Percentiles rank a stretch among this genome's conserved stretches.
Conservation (phyloP, 2,888 invertebrate species). For the Orthosia cruda region DNA sequence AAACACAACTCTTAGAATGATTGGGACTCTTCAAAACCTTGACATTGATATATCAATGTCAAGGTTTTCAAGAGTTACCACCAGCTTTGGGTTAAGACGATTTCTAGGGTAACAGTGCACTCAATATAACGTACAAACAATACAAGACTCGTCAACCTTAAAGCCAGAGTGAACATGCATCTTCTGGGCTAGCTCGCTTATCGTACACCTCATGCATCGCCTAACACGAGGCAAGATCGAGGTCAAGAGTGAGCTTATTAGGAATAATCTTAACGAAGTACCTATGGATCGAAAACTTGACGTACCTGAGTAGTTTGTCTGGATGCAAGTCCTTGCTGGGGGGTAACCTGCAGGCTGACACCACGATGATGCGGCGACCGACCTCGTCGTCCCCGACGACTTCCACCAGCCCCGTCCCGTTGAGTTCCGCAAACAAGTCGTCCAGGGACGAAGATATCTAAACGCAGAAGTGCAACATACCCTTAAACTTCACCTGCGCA, state of each 20-base stretch:
- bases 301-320: slow-evolving; percentile 85
- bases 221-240: too few relatives aligned
- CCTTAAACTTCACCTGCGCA: background rate
- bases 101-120: background rate
- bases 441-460: slow-evolving; percentile 82
- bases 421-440: slow-evolving; percentile 81
- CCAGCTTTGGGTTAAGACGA: background rate
- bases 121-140: too few relatives aligned
- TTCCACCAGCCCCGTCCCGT: slow-evolving; percentile 88
- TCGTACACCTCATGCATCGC: too few relatives aligned
- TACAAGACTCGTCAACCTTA: too few relatives aligned
- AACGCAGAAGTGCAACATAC: slow-evolving; percentile 14
- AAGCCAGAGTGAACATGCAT: too few relatives aligned
- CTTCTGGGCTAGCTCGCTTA: too few relatives aligned
- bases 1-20: background rate
- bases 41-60: background rate
- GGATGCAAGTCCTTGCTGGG: slow-evolving; percentile 95
- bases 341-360: slow-evolving; percentile 97
- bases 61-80: background rate
- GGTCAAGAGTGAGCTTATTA: too few relatives aligned
- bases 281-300: background rate
- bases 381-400: slow-evolving; percentile 93
- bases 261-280: background rate
- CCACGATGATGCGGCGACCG: slow-evolving; percentile 98
- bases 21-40: too few relatives aligned